Conservation (phyloP, 2,113 vertebrate genomes). For the Cavia porcellus region DNA sequence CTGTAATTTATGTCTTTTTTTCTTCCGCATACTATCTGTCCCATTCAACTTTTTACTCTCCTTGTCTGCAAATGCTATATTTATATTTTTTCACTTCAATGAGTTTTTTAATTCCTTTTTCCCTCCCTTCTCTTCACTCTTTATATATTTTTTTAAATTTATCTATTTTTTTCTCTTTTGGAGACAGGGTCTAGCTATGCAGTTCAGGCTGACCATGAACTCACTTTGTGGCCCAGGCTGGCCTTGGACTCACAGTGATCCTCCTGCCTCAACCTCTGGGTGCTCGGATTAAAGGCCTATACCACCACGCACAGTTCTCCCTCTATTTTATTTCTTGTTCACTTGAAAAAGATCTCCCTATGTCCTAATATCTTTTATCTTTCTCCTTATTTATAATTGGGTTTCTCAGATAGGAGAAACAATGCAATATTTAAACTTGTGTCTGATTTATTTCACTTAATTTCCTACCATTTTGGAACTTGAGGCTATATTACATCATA, state of each 20-base stretch:
- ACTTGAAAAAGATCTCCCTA: background rate
- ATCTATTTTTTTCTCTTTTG: too few species aligned
- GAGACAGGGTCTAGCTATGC: too few species aligned
- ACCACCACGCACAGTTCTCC: background rate
- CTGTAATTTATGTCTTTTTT: background rate
- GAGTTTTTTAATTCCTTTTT: background rate
- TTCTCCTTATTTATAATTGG: background rate
- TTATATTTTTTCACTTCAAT: background rate
- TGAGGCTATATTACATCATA: conserved; percentile 15
- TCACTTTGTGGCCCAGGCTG: too few species aligned
- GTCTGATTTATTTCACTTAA: background rate
- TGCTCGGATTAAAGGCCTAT: too few species aligned
- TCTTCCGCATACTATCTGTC: background rate
- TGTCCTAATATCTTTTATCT: background rate
- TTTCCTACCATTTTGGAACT: background rate
- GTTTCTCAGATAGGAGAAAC: background rate
- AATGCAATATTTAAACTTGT: background rate
- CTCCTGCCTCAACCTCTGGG: too few species aligned
- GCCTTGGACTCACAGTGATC: too few species aligned
- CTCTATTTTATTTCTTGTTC: background rate
- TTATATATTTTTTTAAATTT: too few species aligned
- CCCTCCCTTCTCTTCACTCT: background rate
- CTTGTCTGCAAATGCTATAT: background rate
- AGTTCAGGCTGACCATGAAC: too few species aligned
- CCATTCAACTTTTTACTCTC: background rate